Percentiles rank a stretch among this genome's conserved stretches.
These are phyloP conservation scores for Streptopelia turtur DNA, from an alignment of 2,797 vertebrate genomes.

Conservation along the genomic window DNA sequence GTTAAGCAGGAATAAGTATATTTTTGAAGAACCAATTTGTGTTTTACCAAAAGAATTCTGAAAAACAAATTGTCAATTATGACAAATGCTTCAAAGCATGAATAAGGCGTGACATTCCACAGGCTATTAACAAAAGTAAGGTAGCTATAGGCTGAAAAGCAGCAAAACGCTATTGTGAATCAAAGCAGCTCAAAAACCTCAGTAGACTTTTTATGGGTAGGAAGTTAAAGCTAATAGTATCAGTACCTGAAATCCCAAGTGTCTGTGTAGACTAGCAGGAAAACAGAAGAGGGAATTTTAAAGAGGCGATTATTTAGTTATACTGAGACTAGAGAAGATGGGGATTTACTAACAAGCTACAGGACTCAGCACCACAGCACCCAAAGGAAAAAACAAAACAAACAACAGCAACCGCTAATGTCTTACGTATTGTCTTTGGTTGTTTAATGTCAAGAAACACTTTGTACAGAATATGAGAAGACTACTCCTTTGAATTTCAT, in stretches of 20 bases:
- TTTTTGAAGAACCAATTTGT: neutral
- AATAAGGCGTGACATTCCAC: neutral
- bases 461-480: constrained; percentile 59
- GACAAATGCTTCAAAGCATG: neutral
- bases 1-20: neutral
- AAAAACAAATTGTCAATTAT: neutral
- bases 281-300: neutral
- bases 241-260: neutral
- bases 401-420: constrained; percentile 39
- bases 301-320: neutral
- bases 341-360: neutral
- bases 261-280: neutral
- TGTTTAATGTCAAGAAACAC: constrained; percentile 70
- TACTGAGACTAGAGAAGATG: neutral
- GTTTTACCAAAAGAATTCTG: neutral
- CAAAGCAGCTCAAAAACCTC: neutral
- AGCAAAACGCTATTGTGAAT: neutral
- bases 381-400: neutral
- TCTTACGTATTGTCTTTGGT: constrained; percentile 63
- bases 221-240: neutral
- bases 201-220: neutral
- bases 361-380: neutral
- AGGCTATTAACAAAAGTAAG: neutral
- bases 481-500: constrained; percentile 17
- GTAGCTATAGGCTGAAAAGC: neutral